Conservation (phyloP, 2,888 invertebrate genomes). For the Sipha maydis region DNA sequence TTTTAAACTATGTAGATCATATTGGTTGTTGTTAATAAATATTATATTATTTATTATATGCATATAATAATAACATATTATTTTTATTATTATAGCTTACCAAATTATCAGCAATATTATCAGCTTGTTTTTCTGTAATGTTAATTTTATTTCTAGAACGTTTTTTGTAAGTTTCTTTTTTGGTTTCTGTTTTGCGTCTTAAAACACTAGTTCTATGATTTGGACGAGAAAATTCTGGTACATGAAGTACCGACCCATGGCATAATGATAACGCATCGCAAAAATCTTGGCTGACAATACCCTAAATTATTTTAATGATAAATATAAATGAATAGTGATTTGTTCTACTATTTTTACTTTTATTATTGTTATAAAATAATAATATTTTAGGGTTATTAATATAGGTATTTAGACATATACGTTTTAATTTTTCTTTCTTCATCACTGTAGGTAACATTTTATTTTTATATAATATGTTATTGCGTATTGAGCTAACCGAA, state of each 20-base stretch:
- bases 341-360: no score
- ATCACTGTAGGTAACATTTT: no score
- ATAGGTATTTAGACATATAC: no score
- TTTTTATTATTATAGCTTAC: slow-evolving; percentile 11
- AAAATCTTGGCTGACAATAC: slow-evolving; percentile 51
- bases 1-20: no score
- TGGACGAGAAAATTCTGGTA: slow-evolving; percentile 8
- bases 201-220: background rate
- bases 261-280: slow-evolving; percentile 44
- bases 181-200: slow-evolving; percentile 12
- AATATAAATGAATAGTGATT: no score
- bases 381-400: no score
- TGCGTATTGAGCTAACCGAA: slow-evolving; percentile 6
- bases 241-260: slow-evolving; percentile 54
- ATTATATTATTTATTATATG: no score
- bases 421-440: no score
- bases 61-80: no score
- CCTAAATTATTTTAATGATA: background rate
- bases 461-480: background rate
- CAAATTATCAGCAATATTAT: slow-evolving; percentile 56
- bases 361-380: no score
- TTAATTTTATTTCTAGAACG: slow-evolving; percentile 18
- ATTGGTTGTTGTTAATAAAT: no score
- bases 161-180: slow-evolving; percentile 34
- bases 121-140: slow-evolving; percentile 59